These are phyloP conservation scores for Nephotettix cincticeps DNA, from an alignment of 1,140 invertebrate genomes.

Conservation along the genomic window DNA sequence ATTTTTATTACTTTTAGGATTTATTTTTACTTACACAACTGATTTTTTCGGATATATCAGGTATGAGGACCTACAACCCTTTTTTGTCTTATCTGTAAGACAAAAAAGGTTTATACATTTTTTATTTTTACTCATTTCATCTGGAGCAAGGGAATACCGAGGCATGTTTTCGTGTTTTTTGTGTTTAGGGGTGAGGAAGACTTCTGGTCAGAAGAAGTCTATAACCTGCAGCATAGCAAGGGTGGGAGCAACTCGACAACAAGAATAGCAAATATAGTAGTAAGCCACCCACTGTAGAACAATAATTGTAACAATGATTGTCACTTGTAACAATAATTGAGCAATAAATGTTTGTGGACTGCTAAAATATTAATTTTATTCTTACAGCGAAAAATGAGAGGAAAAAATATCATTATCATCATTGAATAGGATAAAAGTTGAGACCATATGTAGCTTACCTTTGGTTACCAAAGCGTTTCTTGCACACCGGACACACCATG, in stretches of 20 bases:
- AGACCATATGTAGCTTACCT: conserved; percentile 55
- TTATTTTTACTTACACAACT: too few relatives aligned
- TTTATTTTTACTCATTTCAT: background rate
- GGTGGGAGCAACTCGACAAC: background rate
- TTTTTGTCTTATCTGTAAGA: background rate
- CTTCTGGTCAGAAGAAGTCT: background rate
- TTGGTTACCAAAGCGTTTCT: conserved; percentile 87
- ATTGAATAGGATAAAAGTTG: too few relatives aligned
- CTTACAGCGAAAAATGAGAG: too few relatives aligned
- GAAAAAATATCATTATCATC: too few relatives aligned
- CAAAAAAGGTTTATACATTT: background rate
- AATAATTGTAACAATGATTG: too few relatives aligned
- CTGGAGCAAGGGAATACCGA: background rate
- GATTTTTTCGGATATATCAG: too few relatives aligned
- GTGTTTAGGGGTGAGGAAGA: background rate
- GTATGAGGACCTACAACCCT: background rate
- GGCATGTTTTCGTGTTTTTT: too few relatives aligned
- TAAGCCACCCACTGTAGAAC: background rate
- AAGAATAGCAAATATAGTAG: background rate
- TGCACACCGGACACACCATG: conserved; percentile 87
- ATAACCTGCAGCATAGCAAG: background rate
- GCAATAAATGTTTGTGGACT: too few relatives aligned
- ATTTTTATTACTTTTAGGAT: too few relatives aligned
- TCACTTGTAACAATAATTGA: too few relatives aligned
- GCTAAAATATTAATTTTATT: too few relatives aligned